phyloP scores from a whole-genome alignment of 2,888 invertebrate genomes.

The Cryptus viduatorius region DNA sequence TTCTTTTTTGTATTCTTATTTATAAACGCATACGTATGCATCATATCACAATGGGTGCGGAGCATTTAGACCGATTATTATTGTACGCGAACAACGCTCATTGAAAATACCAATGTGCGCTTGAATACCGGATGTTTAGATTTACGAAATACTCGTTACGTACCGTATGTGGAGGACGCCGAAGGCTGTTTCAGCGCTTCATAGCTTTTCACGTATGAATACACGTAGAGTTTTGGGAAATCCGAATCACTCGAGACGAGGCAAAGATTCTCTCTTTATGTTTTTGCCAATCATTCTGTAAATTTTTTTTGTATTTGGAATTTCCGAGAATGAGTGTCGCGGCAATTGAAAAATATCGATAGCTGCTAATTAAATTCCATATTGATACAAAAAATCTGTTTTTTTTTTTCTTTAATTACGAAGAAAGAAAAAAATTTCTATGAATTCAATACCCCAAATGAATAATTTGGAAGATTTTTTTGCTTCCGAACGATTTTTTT shows the following conservation, averaged over 20 bases:
- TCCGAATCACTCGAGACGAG: constrained; percentile 19
- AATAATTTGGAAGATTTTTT: no score
- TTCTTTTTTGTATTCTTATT: constrained; percentile 46
- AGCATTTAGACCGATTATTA: constrained; percentile 22
- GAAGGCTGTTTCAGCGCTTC: constrained; percentile 36
- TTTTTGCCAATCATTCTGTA: neutral
- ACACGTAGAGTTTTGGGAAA: constrained; percentile 17
- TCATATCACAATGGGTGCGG: constrained; percentile 19
- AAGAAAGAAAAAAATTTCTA: no score
- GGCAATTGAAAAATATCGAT: neutral
- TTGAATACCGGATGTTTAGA: constrained; percentile 38
- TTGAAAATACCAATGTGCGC: constrained; percentile 32
- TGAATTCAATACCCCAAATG: no score
- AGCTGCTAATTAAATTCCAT: neutral
- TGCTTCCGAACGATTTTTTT: no score
- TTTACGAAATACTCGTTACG: constrained; percentile 33
- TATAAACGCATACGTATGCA: constrained; percentile 21
- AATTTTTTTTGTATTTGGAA: neutral
- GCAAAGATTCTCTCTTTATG: neutral
- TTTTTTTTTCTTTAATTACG: neutral
- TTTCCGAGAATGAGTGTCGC: neutral
- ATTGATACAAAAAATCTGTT: neutral
- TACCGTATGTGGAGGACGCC: constrained; percentile 44
- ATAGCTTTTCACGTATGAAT: constrained; percentile 48
- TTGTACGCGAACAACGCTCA: constrained; percentile 23